phyloP scores from a whole-genome alignment of 1,140 invertebrate genomes.

The Panagrolaimus sp. region DNA sequence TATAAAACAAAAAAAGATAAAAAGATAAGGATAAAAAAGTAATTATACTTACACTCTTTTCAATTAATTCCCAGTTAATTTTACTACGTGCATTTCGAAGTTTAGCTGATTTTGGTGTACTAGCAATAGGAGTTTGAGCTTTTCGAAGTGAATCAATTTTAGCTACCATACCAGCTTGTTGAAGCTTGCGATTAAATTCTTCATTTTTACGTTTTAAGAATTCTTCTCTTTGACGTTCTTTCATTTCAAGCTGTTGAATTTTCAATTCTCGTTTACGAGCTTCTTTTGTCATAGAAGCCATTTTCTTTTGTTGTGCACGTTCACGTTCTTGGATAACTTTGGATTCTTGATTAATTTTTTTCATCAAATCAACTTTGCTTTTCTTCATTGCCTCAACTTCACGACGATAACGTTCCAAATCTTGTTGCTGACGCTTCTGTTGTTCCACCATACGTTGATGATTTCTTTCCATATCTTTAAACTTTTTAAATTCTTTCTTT shows the following conservation, averaged over 20 bases:
- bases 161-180: no score
- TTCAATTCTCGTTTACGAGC: not conserved
- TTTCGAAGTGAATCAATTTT: no score
- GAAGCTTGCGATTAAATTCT: not conserved
- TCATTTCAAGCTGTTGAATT: not conserved
- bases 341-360: slow-evolving; percentile 3
- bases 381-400: slow-evolving; percentile 82
- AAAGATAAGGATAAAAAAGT: no score
- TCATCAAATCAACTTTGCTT: slow-evolving; percentile 65
- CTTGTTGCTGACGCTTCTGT: slow-evolving; percentile 74
- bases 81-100: no score
- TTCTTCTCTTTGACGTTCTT: not conserved
- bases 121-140: no score
- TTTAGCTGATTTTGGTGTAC: no score
- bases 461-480: slow-evolving; percentile 81
- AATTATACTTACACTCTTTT: no score
- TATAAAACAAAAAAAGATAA: no score
- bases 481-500: slow-evolving; percentile 76
- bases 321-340: not conserved
- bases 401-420: slow-evolving; percentile 71
- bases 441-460: slow-evolving; percentile 70
- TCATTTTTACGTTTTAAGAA: not conserved
- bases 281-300: not conserved
- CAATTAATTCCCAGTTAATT: no score
- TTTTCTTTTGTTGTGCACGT: not conserved